Conservation (phyloP, 2,113 vertebrate species). For the Perca schrenkii region DNA sequence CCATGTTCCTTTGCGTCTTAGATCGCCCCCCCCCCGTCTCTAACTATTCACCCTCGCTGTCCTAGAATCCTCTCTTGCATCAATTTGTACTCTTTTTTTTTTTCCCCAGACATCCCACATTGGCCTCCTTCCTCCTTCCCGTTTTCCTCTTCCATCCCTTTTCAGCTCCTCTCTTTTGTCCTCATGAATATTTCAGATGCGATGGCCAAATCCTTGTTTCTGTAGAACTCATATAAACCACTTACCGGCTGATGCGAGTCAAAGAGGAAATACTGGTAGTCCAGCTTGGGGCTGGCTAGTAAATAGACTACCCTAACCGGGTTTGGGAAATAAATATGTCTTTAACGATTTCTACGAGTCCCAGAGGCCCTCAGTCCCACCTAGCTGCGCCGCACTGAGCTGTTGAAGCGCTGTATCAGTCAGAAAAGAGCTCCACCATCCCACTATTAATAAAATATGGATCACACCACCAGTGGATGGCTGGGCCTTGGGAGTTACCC, state of each 20-base stretch:
- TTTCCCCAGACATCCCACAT: constrained; percentile 51
- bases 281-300: constrained; percentile 17
- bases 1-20: constrained; percentile 54
- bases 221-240: constrained; percentile 38
- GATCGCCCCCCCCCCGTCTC: constrained; percentile 5
- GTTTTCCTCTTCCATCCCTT: constrained; percentile 41
- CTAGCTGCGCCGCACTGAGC: constrained; percentile 42
- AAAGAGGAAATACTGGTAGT: constrained; percentile 25
- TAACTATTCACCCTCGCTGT: constrained; percentile 50
- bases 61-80: constrained; percentile 68
- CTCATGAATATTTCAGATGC: constrained; percentile 82
- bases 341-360: constrained; percentile 59
- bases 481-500: constrained; percentile 84
- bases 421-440: constrained; percentile 65
- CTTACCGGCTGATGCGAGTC: constrained; percentile 30
- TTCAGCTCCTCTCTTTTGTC: constrained; percentile 71
- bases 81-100: constrained; percentile 78
- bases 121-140: constrained; percentile 45
- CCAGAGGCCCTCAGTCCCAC: constrained; percentile 53
- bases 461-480: constrained; percentile 82
- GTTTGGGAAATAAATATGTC: constrained; percentile 55
- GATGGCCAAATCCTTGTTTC: constrained; percentile 58
- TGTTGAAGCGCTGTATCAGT: constrained; percentile 80
- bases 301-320: constrained; percentile 43
- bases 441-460: constrained; percentile 88